Evolutionary conservation across 2,888 invertebrate species (phyloP).

Genomic region (Ischnus inquisitorius): DNA sequence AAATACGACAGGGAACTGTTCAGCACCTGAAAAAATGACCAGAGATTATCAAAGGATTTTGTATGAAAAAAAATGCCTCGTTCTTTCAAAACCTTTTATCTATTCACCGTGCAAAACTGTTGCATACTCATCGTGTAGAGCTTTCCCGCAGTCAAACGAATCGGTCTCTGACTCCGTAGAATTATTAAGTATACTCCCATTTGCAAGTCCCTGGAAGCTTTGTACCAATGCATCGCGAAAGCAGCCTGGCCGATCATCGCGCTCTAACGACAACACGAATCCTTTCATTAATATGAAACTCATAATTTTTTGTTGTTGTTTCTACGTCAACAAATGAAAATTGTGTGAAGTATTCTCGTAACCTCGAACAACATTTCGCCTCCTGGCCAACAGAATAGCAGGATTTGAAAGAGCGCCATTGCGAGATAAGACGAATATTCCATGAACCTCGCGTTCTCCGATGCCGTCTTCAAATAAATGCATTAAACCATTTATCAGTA

Average conservation of each 20-base stretch:
- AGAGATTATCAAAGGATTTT: background rate
- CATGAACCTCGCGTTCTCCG: slow-evolving; percentile 70
- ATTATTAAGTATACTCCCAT: slow-evolving; percentile 72
- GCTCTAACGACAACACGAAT: slow-evolving; percentile 72
- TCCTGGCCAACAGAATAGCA: slow-evolving; percentile 79
- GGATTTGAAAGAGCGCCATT: slow-evolving; percentile 78
- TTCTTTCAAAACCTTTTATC: slow-evolving; percentile 28
- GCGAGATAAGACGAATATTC: slow-evolving; percentile 76
- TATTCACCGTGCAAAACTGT: slow-evolving; percentile 74
- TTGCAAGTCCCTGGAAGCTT: slow-evolving; percentile 68
- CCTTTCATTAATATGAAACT: slow-evolving; percentile 22
- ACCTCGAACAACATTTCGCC: slow-evolving; percentile 76
- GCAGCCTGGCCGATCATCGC: slow-evolving; percentile 69
- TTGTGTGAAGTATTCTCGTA: background rate
- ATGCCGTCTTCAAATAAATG: slow-evolving; percentile 65
- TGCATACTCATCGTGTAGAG: slow-evolving; percentile 77
- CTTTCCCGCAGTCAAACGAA: slow-evolving; percentile 77
- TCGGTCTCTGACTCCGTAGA: slow-evolving; percentile 76
- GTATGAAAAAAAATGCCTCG: slow-evolving; percentile 23
- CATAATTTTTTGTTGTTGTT: background rate
- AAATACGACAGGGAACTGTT: slow-evolving; percentile 78
- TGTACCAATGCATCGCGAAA: slow-evolving; percentile 76
- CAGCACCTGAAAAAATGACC: slow-evolving; percentile 73
- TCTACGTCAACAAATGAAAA: background rate
- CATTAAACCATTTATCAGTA: background rate